A percentile compares a stretch with the other conserved stretches of the same genome.
These are phyloP conservation scores for human (Homo sapiens) DNA, from an alignment of 2,113 vertebrate species.

Conservation along the genomic window GRCh38 chr12:14702501-14703000, in stretches of 20 bases:
- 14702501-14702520: no score
- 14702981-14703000: not conserved
- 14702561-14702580: no score
- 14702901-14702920: not conserved
- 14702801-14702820: not conserved
- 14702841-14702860: not conserved
- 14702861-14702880: not conserved
- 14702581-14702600: no score
- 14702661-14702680: not conserved
- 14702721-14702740: not conserved
- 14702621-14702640: no score
- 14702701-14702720: not conserved
- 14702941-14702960: not conserved
- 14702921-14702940: not conserved
- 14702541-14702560: no score
- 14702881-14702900: not conserved
- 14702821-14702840: no score
- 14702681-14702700: not conserved
- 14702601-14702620: no score
- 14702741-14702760: not conserved
- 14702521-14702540: no score
- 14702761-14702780: not conserved
- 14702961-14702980: not conserved
- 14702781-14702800: not conserved
- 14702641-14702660: no score